Evolutionary conservation across 2,113 vertebrate genomes (phyloP).

Genomic region (Nothobranchius kuhntae): DNA sequence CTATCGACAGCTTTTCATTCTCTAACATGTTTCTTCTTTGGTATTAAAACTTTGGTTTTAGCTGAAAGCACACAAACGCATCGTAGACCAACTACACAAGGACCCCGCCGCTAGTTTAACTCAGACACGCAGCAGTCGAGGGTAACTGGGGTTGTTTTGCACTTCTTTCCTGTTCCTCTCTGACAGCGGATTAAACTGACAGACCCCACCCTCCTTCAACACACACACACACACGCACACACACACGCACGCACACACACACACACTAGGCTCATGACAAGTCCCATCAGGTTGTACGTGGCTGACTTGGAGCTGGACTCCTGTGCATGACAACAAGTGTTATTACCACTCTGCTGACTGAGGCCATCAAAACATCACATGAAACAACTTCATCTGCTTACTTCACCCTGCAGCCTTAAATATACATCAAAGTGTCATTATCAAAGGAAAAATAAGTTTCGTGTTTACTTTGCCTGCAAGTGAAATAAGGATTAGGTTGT

Average conservation of each 20-base stretch:
- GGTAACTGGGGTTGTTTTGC: constrained; percentile 46
- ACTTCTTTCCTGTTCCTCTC: constrained; percentile 34
- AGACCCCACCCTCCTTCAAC: constrained; percentile 6
- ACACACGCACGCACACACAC: constrained; percentile 2
- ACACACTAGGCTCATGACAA: constrained; percentile 58
- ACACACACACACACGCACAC: neutral
- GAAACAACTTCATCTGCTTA: constrained; percentile 47
- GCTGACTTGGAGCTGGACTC: constrained; percentile 54
- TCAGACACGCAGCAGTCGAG: constrained; percentile 24
- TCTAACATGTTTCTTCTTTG: neutral
- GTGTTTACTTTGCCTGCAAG: neutral
- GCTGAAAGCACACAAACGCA: neutral
- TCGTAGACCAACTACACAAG: too few relatives aligned
- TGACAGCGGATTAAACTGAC: constrained; percentile 54
- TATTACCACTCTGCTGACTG: constrained; percentile 52
- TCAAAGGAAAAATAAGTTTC: constrained; percentile 20
- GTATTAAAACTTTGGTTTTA: constrained; percentile 24
- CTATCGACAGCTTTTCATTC: neutral
- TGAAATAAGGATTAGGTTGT: constrained; percentile 5
- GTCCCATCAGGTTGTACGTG: constrained; percentile 55
- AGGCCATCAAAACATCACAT: constrained; percentile 61
- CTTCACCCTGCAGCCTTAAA: constrained; percentile 16
- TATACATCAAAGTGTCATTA: constrained; percentile 4
- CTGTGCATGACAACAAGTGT: constrained; percentile 39
- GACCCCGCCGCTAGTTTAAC: neutral